These are phyloP conservation scores for Drosophila macrothrix DNA, from an alignment of 2,888 invertebrate species.

Conservation along the genomic window DNA sequence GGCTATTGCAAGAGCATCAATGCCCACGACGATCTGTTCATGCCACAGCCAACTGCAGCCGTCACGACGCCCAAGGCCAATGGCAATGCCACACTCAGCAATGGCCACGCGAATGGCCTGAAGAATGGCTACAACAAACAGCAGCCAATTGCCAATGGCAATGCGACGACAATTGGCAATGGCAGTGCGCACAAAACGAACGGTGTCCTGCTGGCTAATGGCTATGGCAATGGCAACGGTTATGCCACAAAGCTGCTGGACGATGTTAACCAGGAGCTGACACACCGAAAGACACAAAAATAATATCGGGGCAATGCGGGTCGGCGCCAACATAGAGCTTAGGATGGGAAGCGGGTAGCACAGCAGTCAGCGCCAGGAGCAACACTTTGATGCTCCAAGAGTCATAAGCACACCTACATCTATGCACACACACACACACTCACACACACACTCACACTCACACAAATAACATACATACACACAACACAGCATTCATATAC, in stretches of 20 bases:
- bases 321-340: conserved; percentile 70
- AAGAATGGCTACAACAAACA: conserved; percentile 71
- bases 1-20: conserved; percentile 78
- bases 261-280: conserved; percentile 81
- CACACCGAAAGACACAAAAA: conserved; percentile 84
- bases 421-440: conserved; percentile 27
- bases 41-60: conserved; percentile 61
- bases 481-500: conserved; percentile 43
- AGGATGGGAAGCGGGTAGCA: conserved; percentile 36
- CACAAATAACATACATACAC: conserved; percentile 8
- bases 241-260: conserved; percentile 72
- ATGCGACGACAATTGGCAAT: conserved; percentile 60
- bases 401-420: conserved; percentile 54
- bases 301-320: conserved; percentile 82
- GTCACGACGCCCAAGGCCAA: conserved; percentile 51
- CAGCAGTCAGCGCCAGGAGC: conserved; percentile 58
- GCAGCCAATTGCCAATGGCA: conserved; percentile 63
- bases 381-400: conserved; percentile 52
- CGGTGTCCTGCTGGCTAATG: conserved; percentile 77
- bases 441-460: conserved; percentile 14
- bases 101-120: conserved; percentile 77
- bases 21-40: conserved; percentile 68
- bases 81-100: conserved; percentile 54
- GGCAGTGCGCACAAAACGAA: conserved; percentile 75
- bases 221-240: conserved; percentile 64